A percentile compares a stretch with the other conserved stretches of the same genome.
Evolutionary conservation across 1,140 invertebrate genomes (phyloP).

Genomic region (Kradibia gibbosae): DNA sequence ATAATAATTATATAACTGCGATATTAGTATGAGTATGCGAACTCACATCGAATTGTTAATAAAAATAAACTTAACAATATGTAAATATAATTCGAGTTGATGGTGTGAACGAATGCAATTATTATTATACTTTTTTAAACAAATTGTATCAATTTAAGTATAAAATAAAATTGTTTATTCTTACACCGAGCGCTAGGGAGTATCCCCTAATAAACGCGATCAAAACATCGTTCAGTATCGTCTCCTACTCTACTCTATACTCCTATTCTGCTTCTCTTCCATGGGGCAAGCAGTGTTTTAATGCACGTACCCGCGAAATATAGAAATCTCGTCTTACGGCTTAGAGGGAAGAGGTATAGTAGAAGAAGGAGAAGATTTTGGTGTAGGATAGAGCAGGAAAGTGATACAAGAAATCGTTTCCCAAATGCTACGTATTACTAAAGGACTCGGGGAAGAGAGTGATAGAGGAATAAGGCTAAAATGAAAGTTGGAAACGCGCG

Average conservation of each 20-base stretch:
- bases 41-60: too few species aligned
- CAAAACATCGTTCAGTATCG: conserved; percentile 53
- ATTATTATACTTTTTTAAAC: neutral
- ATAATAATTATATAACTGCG: too few species aligned
- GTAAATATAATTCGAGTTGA: too few species aligned
- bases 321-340: conserved; percentile 51
- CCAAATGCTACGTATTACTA: conserved; percentile 52
- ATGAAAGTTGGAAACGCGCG: conserved; percentile 71
- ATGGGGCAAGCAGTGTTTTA: conserved; percentile 30
- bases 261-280: neutral
- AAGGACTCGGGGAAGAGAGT: conserved; percentile 51
- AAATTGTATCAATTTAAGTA: neutral
- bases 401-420: conserved; percentile 44
- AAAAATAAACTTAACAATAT: too few species aligned
- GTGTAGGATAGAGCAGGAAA: conserved; percentile 9
- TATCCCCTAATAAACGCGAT: conserved; percentile 40
- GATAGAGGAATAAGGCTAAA: conserved; percentile 64
- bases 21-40: too few species aligned
- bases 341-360: neutral
- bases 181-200: neutral
- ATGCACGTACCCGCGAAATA: conserved; percentile 48
- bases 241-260: too few species aligned
- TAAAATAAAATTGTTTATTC: neutral
- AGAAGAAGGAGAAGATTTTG: neutral
- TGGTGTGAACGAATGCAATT: too few species aligned